phyloP scores from a whole-genome alignment of 2,888 invertebrate species.

The Drosophila kokeensis region DNA sequence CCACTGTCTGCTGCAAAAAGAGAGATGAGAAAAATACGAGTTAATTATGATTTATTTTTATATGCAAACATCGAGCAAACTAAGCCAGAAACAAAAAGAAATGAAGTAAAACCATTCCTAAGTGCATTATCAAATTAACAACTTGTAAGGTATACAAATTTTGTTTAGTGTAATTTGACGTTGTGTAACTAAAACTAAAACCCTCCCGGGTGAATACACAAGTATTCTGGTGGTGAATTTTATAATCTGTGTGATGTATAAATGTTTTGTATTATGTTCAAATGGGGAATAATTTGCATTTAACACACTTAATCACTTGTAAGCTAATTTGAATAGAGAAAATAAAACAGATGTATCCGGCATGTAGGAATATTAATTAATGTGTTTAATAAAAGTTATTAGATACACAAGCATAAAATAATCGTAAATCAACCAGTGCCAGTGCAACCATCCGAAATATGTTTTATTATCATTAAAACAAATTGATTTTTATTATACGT shows the following conservation, averaged over 20 bases:
- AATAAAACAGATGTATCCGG: background rate
- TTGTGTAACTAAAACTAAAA: background rate
- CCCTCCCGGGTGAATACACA: background rate
- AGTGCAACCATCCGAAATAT: no score
- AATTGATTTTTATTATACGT: background rate
- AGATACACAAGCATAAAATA: background rate
- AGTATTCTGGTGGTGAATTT: background rate
- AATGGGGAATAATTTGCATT: background rate
- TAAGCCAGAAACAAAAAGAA: background rate
- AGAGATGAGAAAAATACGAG: constrained; percentile 30
- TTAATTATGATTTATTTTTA: constrained; percentile 56
- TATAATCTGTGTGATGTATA: background rate
- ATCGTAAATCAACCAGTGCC: background rate
- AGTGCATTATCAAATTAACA: constrained; percentile 34
- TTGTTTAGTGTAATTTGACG: background rate
- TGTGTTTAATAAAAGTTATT: background rate
- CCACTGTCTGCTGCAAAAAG: constrained; percentile 27
- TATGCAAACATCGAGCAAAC: background rate
- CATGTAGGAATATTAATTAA: background rate
- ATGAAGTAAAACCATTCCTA: constrained; percentile 1
- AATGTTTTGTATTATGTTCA: background rate
- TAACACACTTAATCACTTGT: no score
- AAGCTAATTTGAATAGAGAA: background rate
- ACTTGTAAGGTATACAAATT: constrained; percentile 5
- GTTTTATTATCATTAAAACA: background rate